These are phyloP conservation scores for Tetragnatha versicolor DNA, from an alignment of 1,140 invertebrate genomes.

Conservation along the genomic window DNA sequence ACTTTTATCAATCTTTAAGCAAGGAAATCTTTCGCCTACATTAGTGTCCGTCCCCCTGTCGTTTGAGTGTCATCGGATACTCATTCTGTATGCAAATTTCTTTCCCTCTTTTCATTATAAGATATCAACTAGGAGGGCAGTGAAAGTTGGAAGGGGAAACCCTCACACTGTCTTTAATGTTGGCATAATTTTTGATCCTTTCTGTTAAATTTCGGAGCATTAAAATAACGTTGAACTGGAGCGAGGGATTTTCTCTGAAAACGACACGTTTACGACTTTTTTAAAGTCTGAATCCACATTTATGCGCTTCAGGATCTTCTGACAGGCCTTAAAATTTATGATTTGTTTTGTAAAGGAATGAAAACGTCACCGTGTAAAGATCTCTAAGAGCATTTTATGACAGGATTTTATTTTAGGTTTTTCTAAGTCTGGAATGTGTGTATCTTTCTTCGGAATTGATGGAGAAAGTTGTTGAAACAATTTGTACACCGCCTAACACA, in stretches of 20 bases:
- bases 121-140: slow-evolving; percentile 4
- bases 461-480: neutral
- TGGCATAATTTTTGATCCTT: slow-evolving; percentile 15
- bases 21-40: neutral
- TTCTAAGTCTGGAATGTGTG: neutral
- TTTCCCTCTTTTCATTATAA: neutral
- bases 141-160: slow-evolving; percentile 14
- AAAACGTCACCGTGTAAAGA: neutral
- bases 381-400: neutral
- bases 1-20: neutral
- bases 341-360: neutral
- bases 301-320: slow-evolving; percentile 4
- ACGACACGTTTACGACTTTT: slow-evolving; percentile 14
- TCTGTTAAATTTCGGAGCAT: slow-evolving; percentile 1
- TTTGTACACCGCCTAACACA: neutral
- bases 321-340: slow-evolving; percentile 19
- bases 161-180: slow-evolving; percentile 17
- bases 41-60: slow-evolving; percentile 23
- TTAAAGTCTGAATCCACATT: slow-evolving; percentile 19
- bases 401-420: neutral
- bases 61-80: slow-evolving; percentile 32
- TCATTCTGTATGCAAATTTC: slow-evolving; percentile 41
- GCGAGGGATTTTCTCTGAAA: neutral
- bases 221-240: neutral
- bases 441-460: neutral